Percentiles rank a stretch among this genome's conserved stretches.
Evolutionary conservation across 2,888 invertebrate genomes (phyloP).

Genomic region (Parelbella ahira): DNA sequence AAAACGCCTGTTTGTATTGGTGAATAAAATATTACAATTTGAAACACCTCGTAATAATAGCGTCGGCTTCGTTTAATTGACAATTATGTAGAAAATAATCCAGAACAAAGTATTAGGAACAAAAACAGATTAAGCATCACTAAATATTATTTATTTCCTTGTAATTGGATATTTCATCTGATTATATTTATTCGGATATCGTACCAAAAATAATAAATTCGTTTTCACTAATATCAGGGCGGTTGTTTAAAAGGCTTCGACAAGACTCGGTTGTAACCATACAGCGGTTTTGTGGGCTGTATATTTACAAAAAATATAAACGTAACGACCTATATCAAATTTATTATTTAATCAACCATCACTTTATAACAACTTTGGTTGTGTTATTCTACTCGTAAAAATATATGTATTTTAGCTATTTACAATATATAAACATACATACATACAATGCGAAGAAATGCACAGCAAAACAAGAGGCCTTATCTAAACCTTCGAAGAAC

Average conservation of each 20-base stretch:
- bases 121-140: slow-evolving; percentile 55
- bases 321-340: slow-evolving; percentile 75
- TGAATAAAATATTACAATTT: slow-evolving; percentile 62
- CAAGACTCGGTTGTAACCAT: slow-evolving; percentile 60
- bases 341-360: slow-evolving; percentile 80
- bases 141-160: slow-evolving; percentile 39
- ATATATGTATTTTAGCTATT: slow-evolving; percentile 79
- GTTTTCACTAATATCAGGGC: slow-evolving; percentile 74
- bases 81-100: slow-evolving; percentile 59
- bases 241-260: slow-evolving; percentile 71
- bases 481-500: slow-evolving; percentile 70
- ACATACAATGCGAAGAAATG: slow-evolving; percentile 82
- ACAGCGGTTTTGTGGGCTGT: slow-evolving; percentile 58
- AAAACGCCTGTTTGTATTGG: slow-evolving; percentile 66
- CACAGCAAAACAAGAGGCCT: slow-evolving; percentile 77
- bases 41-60: slow-evolving; percentile 53
- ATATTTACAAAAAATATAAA: slow-evolving; percentile 69
- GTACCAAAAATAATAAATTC: slow-evolving; percentile 70
- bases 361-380: slow-evolving; percentile 82
- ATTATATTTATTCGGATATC: slow-evolving; percentile 36
- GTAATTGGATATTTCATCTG: too few species aligned
- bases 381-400: slow-evolving; percentile 81
- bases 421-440: slow-evolving; percentile 80
- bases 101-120: slow-evolving; percentile 72
- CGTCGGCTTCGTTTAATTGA: slow-evolving; percentile 67